phyloP scores from a whole-genome alignment of 1,140 invertebrate species.

The Drosophila pallidifrons region DNA sequence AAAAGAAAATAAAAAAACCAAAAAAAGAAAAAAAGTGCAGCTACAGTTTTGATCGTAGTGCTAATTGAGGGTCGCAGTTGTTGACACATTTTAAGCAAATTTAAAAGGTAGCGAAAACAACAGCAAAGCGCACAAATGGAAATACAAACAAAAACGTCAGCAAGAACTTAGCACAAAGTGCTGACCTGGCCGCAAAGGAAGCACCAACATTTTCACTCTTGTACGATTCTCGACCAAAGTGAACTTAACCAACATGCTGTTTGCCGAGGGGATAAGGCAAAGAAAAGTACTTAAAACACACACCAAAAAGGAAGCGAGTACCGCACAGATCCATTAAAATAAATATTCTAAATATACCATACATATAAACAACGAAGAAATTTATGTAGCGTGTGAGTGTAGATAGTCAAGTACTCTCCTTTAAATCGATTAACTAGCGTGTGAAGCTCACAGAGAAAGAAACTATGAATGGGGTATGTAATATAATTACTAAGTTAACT shows the following conservation, averaged over 20 bases:
- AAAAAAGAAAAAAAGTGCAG: neutral
- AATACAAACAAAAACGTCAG: slow-evolving; percentile 56
- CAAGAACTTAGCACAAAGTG: slow-evolving; percentile 41
- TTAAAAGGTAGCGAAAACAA: slow-evolving; percentile 14
- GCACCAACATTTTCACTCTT: slow-evolving; percentile 37
- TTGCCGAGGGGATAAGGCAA: slow-evolving; percentile 6
- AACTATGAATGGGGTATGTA: too few relatives aligned
- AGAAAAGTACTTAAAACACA: slow-evolving; percentile 28
- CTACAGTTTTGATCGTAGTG: slow-evolving; percentile 33
- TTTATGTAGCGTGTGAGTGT: neutral
- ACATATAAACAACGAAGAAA: neutral
- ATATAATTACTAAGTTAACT: too few relatives aligned
- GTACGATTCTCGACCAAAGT: slow-evolving; percentile 28
- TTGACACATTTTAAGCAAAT: slow-evolving; percentile 53
- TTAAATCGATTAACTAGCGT: too few relatives aligned
- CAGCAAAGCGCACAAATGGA: slow-evolving; percentile 3
- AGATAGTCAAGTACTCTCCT: neutral
- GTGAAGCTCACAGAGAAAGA: too few relatives aligned
- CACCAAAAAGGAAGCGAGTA: slow-evolving; percentile 8
- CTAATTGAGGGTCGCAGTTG: slow-evolving; percentile 63
- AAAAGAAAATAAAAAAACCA: neutral
- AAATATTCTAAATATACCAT: neutral
- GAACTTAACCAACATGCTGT: slow-evolving; percentile 34
- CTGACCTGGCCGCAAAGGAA: slow-evolving; percentile 50
- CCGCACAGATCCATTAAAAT: neutral